Evolutionary conservation across 2,888 invertebrate species (phyloP).

Genomic region (Aporophyla nigra): DNA sequence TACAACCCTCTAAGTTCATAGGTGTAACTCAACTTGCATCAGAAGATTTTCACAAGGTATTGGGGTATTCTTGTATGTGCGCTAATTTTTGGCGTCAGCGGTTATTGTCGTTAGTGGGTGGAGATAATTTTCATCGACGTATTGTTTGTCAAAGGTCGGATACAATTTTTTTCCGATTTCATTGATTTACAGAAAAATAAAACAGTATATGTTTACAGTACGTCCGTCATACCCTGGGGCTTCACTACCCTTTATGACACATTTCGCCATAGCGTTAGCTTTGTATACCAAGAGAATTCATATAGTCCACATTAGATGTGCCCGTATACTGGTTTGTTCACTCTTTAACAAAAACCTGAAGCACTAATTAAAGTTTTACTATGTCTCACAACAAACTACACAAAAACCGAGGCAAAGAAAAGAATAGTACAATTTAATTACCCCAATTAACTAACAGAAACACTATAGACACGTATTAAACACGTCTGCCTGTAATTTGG

Average conservation of each 20-base stretch:
- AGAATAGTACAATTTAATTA: conserved; percentile 20
- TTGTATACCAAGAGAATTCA: background rate
- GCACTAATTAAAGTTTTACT: conserved; percentile 23
- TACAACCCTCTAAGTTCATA: too few species aligned
- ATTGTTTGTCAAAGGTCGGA: too few species aligned
- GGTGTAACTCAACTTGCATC: background rate
- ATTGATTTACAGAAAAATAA: too few species aligned
- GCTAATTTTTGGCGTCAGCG: too few species aligned
- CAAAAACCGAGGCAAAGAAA: conserved; percentile 37
- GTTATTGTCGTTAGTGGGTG: too few species aligned
- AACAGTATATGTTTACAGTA: too few species aligned
- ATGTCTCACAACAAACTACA: conserved; percentile 4
- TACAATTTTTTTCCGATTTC: too few species aligned
- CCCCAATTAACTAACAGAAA: conserved; percentile 44
- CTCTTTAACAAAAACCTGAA: background rate
- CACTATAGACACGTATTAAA: conserved; percentile 54
- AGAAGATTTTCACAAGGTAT: background rate
- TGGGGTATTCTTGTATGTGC: background rate
- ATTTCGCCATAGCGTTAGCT: background rate
- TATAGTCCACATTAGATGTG: background rate
- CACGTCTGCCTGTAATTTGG: conserved; percentile 68
- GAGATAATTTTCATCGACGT: too few species aligned
- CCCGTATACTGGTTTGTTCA: conserved; percentile 5
- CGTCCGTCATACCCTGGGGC: too few species aligned
- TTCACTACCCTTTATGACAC: background rate